Percentiles rank a stretch among this genome's conserved stretches.
Conservation (phyloP, 1,140 invertebrate species). For the Colletes latitarsis region DNA sequence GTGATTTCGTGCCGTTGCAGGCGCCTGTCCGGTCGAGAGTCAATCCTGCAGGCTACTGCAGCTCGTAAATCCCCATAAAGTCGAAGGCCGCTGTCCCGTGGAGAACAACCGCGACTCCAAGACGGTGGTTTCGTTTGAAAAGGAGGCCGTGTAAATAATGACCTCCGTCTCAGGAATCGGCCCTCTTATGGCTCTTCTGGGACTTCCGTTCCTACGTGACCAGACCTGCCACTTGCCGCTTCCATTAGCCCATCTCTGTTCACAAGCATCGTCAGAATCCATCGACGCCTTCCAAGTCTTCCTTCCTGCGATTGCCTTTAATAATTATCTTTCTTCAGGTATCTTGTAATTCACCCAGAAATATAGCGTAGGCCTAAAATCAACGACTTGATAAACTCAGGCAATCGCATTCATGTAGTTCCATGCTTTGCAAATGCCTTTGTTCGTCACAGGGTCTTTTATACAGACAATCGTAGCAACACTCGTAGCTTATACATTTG, state of each 20-base stretch:
- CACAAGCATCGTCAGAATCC: not conserved
- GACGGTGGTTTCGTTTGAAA: constrained; percentile 53
- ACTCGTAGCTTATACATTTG: too few relatives aligned
- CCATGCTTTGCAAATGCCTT: too few relatives aligned
- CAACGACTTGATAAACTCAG: too few relatives aligned
- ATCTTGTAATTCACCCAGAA: too few relatives aligned
- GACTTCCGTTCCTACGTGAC: constrained; percentile 40
- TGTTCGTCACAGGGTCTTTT: too few relatives aligned
- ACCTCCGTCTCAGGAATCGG: constrained; percentile 16
- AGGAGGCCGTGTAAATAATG: constrained; percentile 65
- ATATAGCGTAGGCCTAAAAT: too few relatives aligned
- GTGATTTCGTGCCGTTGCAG: constrained; percentile 25
- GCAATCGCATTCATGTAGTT: too few relatives aligned
- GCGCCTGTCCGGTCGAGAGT: constrained; percentile 39
- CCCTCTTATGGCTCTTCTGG: constrained; percentile 53
- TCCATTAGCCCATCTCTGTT: constrained; percentile 42
- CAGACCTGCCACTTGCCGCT: constrained; percentile 23
- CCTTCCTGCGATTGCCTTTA: too few relatives aligned
- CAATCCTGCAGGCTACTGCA: constrained; percentile 42
- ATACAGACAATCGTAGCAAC: too few relatives aligned
- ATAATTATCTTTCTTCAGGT: too few relatives aligned
- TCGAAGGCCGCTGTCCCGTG: constrained; percentile 31
- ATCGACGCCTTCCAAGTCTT: too few relatives aligned
- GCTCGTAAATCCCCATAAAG: constrained; percentile 59
- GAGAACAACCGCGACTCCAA: constrained; percentile 41